Evolutionary conservation across 1,140 invertebrate species (phyloP).

Genomic region (Riptortus pedestris): DNA sequence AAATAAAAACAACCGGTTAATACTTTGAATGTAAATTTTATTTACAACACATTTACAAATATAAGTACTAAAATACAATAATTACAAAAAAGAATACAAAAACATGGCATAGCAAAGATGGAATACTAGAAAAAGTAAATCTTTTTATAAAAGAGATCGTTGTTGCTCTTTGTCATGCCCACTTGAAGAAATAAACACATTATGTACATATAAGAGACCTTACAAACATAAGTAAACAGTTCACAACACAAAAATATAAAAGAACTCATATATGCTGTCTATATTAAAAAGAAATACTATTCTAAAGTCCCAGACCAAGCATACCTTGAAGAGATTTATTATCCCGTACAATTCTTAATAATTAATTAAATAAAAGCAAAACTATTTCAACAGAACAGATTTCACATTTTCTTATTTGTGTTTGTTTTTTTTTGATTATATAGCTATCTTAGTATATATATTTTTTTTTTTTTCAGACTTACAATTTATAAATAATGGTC

Average conservation of each 20-base stretch:
- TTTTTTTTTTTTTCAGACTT: not conserved
- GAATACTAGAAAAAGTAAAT: not conserved
- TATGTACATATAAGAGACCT: not conserved
- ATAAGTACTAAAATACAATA: constrained; percentile 7
- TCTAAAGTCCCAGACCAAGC: constrained; percentile 1
- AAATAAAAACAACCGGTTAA: too few species aligned
- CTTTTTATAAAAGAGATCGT: constrained; percentile 5
- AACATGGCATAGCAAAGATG: not conserved
- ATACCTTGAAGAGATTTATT: not conserved
- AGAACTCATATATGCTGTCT: not conserved
- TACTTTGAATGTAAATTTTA: too few species aligned
- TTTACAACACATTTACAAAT: constrained; percentile 1
- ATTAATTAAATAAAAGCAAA: not conserved
- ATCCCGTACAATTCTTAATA: not conserved
- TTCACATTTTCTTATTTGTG: constrained; percentile 2
- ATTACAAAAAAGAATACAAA: constrained; percentile 6
- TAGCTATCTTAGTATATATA: not conserved
- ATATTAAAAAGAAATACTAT: not conserved
- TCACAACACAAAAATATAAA: not conserved
- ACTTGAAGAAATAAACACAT: not conserved
- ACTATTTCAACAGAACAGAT: not conserved
- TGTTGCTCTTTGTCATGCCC: constrained; percentile 1
- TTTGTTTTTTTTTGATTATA: not conserved
- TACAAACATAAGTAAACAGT: not conserved
- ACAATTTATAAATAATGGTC: not conserved